phyloP scores from a whole-genome alignment of 92 coral and sea anemone species.

The Isaurus tuberculatus region DNA sequence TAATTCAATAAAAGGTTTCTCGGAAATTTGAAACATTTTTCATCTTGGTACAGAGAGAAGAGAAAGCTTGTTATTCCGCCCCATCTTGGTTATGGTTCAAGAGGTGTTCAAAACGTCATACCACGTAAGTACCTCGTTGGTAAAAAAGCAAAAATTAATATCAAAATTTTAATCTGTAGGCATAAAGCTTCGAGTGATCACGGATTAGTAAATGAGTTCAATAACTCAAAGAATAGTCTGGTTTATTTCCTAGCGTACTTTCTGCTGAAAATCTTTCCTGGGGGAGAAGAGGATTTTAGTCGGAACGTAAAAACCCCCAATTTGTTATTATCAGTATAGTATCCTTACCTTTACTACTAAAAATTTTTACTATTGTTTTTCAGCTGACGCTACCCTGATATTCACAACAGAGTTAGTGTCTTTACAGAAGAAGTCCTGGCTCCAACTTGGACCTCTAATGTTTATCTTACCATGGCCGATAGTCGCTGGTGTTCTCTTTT shows the following conservation, averaged over 20 bases:
- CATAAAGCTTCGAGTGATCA: too few species aligned
- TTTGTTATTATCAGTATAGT: background rate
- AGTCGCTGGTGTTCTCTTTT: conserved; percentile 60
- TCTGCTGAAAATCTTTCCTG: too few species aligned
- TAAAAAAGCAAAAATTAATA: background rate
- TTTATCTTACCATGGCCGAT: conserved; percentile 75
- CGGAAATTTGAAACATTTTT: background rate
- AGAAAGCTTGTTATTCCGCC: conserved; percentile 93
- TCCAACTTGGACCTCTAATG: conserved; percentile 62
- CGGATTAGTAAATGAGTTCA: too few species aligned
- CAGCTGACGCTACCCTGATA: conserved; percentile 86
- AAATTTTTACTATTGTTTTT: background rate
- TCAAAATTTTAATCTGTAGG: background rate
- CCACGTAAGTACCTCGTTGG: conserved; percentile 75
- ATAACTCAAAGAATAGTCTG: too few species aligned
- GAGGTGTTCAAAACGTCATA: conserved; percentile 84
- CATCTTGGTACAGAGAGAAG: conserved; percentile 70
- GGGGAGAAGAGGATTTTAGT: too few species aligned
- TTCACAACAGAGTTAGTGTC: conserved; percentile 87
- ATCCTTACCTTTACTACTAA: background rate
- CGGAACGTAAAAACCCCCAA: background rate
- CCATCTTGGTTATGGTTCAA: conserved; percentile 90
- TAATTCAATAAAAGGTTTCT: background rate
- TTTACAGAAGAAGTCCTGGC: conserved; percentile 69
- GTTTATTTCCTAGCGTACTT: too few species aligned